Percentiles rank a stretch among this genome's conserved stretches.
Evolutionary conservation across 2,113 vertebrate species (phyloP).

Genomic region (Salvelinus sp.): DNA sequence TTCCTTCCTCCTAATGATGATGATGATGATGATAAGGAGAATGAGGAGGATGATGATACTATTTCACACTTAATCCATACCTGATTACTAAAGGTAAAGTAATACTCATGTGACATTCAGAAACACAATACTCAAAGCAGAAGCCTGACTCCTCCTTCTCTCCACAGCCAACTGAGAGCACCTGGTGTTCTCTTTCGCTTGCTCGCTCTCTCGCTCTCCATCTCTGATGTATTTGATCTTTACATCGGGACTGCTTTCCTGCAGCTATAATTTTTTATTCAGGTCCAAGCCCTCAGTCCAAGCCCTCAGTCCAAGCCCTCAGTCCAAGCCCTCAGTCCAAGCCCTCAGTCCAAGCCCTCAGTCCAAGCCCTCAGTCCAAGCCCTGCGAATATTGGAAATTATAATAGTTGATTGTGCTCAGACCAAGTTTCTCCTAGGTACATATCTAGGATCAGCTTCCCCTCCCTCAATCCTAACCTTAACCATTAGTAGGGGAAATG

Average conservation of each 20-base stretch:
- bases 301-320: too few species aligned
- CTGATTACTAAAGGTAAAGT: constrained; percentile 59
- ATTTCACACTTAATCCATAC: constrained; percentile 50
- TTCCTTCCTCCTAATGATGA: constrained; percentile 51
- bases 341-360: too few species aligned
- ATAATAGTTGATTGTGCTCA: too few species aligned
- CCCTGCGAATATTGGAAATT: too few species aligned
- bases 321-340: too few species aligned
- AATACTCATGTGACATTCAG: constrained; percentile 23
- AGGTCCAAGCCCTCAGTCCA: neutral
- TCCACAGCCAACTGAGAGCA: neutral
- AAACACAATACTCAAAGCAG: constrained; percentile 27
- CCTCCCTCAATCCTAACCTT: too few species aligned
- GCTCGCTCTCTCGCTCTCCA: neutral
- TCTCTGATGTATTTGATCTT: neutral
- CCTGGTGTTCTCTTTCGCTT: constrained; percentile 2
- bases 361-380: too few species aligned
- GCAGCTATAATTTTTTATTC: neutral
- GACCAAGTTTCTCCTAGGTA: too few species aligned
- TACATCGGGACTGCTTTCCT: neutral
- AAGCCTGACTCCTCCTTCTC: constrained; percentile 16
- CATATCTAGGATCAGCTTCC: too few species aligned
- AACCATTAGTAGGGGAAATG: neutral
- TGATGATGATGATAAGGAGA: constrained; percentile 42
- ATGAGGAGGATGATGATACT: constrained; percentile 40